Conservation (phyloP, 2,113 vertebrate genomes). For the Psammodynastes pulverulentus region DNA sequence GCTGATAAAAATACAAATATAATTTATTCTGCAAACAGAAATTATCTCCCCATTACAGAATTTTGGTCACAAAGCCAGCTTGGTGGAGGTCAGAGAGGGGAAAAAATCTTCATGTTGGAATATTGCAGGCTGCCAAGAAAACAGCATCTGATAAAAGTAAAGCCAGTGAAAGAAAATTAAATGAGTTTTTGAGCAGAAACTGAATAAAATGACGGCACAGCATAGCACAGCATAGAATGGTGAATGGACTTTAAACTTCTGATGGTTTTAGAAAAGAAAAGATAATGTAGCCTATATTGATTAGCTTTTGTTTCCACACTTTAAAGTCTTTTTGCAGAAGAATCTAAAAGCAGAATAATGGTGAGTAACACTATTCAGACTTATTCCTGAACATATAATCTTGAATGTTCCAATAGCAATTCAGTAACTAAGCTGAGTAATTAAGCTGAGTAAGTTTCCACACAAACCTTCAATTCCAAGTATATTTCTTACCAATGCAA, state of each 20-base stretch:
- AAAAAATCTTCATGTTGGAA: not conserved
- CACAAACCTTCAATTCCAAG: too few relatives aligned
- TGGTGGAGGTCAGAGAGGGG: not conserved
- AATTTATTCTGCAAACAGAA: conserved; percentile 29
- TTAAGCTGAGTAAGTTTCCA: too few relatives aligned
- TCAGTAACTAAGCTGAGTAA: conserved; percentile 4
- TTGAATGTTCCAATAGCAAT: not conserved
- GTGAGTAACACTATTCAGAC: not conserved
- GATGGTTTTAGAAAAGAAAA: conserved; percentile 27
- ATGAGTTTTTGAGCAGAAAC: conserved; percentile 7
- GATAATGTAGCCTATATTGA: conserved; percentile 9
- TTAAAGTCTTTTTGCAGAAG: conserved; percentile 21
- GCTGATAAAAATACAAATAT: conserved; percentile 9
- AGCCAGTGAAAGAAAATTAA: not conserved
- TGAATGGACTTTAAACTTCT: conserved; percentile 16
- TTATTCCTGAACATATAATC: conserved; percentile 5
- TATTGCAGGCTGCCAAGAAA: conserved; percentile 4
- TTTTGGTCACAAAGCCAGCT: conserved; percentile 14
- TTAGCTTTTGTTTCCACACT: conserved; percentile 9
- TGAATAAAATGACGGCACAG: not conserved
- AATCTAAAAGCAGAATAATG: not conserved
- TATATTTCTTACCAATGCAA: too few relatives aligned
- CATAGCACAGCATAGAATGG: not conserved
- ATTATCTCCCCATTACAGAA: conserved; percentile 10
- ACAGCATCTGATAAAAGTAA: conserved; percentile 30